Conservation (phyloP, 2,888 invertebrate genomes). For the Drosophila helvetica region DNA sequence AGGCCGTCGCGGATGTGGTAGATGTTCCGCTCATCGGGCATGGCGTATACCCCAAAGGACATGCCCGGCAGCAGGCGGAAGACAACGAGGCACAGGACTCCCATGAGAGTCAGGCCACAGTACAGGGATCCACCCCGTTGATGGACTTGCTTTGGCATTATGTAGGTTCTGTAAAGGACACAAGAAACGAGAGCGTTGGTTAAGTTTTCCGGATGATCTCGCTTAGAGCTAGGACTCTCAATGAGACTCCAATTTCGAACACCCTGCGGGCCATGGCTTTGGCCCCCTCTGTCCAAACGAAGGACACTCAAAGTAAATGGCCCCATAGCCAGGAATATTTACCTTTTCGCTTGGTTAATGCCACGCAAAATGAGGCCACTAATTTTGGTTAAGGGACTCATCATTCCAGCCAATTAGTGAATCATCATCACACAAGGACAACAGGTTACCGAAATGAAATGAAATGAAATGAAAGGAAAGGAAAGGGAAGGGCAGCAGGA, state of each 20-base stretch:
- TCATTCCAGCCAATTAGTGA: conserved; percentile 15
- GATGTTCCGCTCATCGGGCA: conserved; percentile 46
- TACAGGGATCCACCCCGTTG: conserved; percentile 54
- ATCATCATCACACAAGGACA: conserved; percentile 22
- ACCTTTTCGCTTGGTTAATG: conserved; percentile 11
- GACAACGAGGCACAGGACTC: conserved; percentile 48
- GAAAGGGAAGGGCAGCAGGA: not conserved
- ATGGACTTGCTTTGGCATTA: conserved; percentile 48
- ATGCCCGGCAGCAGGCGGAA: conserved; percentile 61
- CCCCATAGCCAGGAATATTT: not conserved
- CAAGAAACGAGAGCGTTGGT: not conserved
- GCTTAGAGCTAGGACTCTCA: too few relatives aligned
- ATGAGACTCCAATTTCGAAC: not conserved
- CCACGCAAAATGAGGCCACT: not conserved
- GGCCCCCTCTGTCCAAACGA: not conserved
- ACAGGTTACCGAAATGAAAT: conserved; percentile 20
- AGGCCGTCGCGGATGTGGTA: conserved; percentile 69
- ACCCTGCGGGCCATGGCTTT: too few relatives aligned
- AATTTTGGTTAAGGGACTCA: conserved; percentile 14
- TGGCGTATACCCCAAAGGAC: conserved; percentile 55
- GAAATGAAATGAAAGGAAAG: not conserved
- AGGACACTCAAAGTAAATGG: not conserved
- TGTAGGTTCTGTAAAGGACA: conserved; percentile 31
- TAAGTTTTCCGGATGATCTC: not conserved
- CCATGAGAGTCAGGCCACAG: conserved; percentile 61